These are phyloP conservation scores for Bergia sp. DNA, from an alignment of 92 coral and sea anemone species.

Conservation along the genomic window DNA sequence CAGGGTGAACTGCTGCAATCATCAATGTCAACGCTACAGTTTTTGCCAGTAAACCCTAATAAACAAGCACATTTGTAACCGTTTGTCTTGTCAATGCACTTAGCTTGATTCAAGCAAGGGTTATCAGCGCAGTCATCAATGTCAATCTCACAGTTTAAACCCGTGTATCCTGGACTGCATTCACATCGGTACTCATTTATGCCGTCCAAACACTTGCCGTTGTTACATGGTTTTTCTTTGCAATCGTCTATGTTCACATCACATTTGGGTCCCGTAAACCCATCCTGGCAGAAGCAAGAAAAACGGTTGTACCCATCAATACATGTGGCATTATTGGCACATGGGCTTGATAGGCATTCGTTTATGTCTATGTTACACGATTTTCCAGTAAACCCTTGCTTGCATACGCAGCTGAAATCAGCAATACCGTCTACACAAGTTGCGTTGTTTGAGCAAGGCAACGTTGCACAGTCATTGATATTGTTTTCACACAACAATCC, in stretches of 20 bases:
- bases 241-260: conserved; percentile 58
- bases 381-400: conserved; percentile 1
- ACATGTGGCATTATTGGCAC: conserved; percentile 46
- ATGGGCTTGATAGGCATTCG: conserved; percentile 43
- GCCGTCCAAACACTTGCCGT: conserved; percentile 35
- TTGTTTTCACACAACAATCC: background rate
- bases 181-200: conserved; percentile 37
- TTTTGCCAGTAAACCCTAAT: conserved; percentile 12
- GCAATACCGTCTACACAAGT: background rate
- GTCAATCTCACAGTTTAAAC: conserved; percentile 28
- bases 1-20: conserved; percentile 23
- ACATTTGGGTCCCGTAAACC: conserved; percentile 37
- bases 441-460: background rate
- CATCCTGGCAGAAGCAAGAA: conserved; percentile 39
- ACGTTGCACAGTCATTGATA: conserved; percentile 10
- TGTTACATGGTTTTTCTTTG: conserved; percentile 42
- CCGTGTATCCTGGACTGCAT: conserved; percentile 34
- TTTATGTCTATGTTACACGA: background rate
- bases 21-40: conserved; percentile 37
- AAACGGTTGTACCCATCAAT: conserved; percentile 14
- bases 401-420: background rate
- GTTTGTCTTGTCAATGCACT: conserved; percentile 17
- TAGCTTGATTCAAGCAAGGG: conserved; percentile 56
- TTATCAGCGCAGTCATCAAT: background rate
- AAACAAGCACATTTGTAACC: conserved; percentile 8